phyloP scores from a whole-genome alignment of 37 sponge, comb jelly and placozoan genomes.

The Amphimedon queenslandica region DNA sequence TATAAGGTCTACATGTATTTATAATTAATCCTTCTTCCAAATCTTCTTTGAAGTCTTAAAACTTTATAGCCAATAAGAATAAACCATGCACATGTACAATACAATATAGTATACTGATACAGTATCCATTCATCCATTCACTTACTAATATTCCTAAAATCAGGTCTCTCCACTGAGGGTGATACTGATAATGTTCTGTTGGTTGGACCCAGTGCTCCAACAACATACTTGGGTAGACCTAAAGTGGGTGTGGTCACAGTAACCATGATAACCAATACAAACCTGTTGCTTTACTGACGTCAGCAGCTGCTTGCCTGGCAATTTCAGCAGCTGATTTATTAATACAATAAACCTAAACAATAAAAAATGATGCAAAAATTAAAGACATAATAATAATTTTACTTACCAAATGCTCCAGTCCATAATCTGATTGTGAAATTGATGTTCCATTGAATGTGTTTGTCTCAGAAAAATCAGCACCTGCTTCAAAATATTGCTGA shows the following conservation, averaged over 20 bases:
- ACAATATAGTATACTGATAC: too few relatives aligned
- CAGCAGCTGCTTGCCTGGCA: conserved; percentile 76
- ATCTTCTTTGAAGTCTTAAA: too few relatives aligned
- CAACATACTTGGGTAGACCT: conserved; percentile 70
- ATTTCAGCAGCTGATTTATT: conserved; percentile 87
- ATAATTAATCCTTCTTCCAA: too few relatives aligned
- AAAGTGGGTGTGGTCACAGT: background rate
- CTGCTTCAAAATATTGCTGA: conserved; percentile 84
- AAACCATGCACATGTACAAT: too few relatives aligned
- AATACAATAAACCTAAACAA: conserved; percentile 68
- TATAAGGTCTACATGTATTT: too few relatives aligned
- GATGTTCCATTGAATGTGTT: conserved; percentile 97
- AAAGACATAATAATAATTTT: background rate
- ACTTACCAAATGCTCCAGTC: conserved; percentile 75
- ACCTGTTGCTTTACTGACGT: conserved; percentile 80
- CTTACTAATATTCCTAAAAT: conserved; percentile 81
- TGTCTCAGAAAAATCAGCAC: conserved; percentile 96
- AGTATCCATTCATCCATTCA: too few relatives aligned
- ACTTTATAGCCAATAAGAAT: too few relatives aligned
- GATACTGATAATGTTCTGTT: conserved; percentile 95
- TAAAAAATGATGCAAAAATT: background rate
- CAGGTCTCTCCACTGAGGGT: conserved; percentile 90
- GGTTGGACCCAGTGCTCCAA: conserved; percentile 96
- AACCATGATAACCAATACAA: background rate
- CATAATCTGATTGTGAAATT: conserved; percentile 92